Base-by-base conservation (phyloP, 2,113 vertebrate species). In the Sula dactylatra region DNA sequence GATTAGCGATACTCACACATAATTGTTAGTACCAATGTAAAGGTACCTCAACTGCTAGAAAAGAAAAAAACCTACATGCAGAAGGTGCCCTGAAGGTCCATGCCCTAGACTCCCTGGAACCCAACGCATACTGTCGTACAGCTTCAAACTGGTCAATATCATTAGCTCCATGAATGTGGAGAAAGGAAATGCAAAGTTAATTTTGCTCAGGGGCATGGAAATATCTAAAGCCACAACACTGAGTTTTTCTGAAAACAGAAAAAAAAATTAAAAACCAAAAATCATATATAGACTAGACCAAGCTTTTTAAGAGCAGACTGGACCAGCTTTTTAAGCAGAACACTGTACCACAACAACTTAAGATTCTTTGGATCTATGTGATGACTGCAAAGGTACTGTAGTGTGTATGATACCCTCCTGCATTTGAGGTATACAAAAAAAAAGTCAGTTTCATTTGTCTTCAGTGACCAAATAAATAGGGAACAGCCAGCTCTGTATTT, bases 311-410 rank as follows among this genome's bases (percentile, higher is more conserved):
- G 27, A 54, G 4, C 64, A 84, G 81, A 21, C 40, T 32, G 42
- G 42, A 49, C 0, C 40, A 81, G 47, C 44, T 70, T 54, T 19
- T 50, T 29, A 24, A 70, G 73, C 64, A 89, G 80, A 86, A 47
- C 36, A 21, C 29, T 16, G 47, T 20, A 65, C 13, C 44, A 7
- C 32, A 76, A 49, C 8, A 40, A 22, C 52, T 17, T 6, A 11
- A 11, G 34, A 36, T 10, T 72, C 64, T 47, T 5, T 31, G 52
- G 25, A n/a, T 34, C 36, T 40, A 22, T 0, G 0, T 3, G 45
- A 21, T 36, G 77, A 11, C 47, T 89, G 78, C 91, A 84, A 45
- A 59, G 71, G 45, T 9, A 16, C 83, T 44, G 69, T 26, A 40
- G 22, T 1, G 1, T 12, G n/a, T 11, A 50, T 2, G 26, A 54